Evolutionary conservation across 1,140 invertebrate species (phyloP).

Genomic region (Melitaea cinxia): DNA sequence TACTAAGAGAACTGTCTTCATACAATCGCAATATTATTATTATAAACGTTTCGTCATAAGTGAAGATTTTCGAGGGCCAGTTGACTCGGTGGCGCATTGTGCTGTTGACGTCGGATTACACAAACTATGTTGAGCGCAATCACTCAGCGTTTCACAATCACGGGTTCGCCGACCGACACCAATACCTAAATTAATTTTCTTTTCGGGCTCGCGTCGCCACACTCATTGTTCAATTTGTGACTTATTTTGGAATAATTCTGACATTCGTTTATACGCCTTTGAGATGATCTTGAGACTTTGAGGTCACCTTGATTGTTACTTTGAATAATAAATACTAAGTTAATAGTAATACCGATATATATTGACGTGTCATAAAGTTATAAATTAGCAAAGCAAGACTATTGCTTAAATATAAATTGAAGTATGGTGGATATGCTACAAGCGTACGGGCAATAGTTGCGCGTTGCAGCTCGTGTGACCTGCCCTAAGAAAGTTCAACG

Average conservation of each 20-base stretch:
- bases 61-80: slow-evolving; percentile 66
- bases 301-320: slow-evolving; percentile 14
- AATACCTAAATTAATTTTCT: slow-evolving; percentile 81
- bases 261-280: slow-evolving; percentile 30
- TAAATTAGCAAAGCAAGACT: too few species aligned
- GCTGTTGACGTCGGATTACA: slow-evolving; percentile 63
- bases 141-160: slow-evolving; percentile 74
- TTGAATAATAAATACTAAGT: background rate
- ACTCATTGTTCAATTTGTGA: slow-evolving; percentile 74
- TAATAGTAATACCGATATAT: too few species aligned
- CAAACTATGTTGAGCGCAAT: slow-evolving; percentile 74
- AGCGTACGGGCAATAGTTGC: slow-evolving; percentile 18
- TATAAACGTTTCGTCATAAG: slow-evolving; percentile 58
- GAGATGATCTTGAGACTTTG: slow-evolving; percentile 27
- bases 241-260: slow-evolving; percentile 56
- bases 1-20: background rate
- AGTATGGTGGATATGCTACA: slow-evolving; percentile 9
- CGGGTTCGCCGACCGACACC: slow-evolving; percentile 74
- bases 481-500: slow-evolving; percentile 48
- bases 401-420: background rate
- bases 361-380: too few species aligned
- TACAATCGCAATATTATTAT: slow-evolving; percentile 24
- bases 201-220: slow-evolving; percentile 65
- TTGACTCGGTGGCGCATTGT: slow-evolving; percentile 62
- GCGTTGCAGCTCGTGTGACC: slow-evolving; percentile 43